A percentile compares a stretch with the other conserved stretches of the same genome.
phyloP scores from a whole-genome alignment of 2,113 vertebrate genomes.

The Trogon surrucura region DNA sequence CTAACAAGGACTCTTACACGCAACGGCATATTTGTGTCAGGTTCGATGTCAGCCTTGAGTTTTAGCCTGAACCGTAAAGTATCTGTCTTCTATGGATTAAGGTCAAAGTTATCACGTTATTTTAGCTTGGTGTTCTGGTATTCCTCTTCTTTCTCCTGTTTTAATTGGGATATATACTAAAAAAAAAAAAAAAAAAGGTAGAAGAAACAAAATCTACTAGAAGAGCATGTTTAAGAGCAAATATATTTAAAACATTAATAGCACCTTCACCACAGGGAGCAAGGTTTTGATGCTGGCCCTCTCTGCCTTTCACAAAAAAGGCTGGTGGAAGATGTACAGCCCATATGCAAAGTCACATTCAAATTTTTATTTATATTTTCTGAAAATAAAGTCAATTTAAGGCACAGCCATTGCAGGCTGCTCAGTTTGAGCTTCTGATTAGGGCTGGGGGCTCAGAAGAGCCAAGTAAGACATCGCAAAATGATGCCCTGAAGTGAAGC shows the following conservation, averaged over 20 bases:
- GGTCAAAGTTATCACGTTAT: slow-evolving; percentile 13
- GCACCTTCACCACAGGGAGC: rapidly evolving
- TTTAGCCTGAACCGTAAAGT: slow-evolving; percentile 45
- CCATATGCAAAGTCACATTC: background rate
- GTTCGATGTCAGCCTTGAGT: slow-evolving; percentile 35
- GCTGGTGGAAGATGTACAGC: background rate
- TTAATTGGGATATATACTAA: background rate
- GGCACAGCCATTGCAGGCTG: background rate
- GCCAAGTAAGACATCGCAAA: background rate
- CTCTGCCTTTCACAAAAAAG: background rate
- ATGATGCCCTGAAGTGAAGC: background rate
- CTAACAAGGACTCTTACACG: background rate
- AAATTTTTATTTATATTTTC: background rate
- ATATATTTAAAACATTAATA: background rate
- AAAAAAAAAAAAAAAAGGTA: background rate
- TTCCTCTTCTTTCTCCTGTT: slow-evolving; percentile 3
- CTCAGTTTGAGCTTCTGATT: background rate
- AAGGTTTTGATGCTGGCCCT: background rate
- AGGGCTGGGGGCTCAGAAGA: background rate
- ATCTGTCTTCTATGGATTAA: slow-evolving; percentile 52
- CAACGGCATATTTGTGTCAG: slow-evolving; percentile 27
- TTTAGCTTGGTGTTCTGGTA: background rate
- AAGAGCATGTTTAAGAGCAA: background rate
- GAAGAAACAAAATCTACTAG: background rate
- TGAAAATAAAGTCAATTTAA: background rate